Evolutionary conservation across 2,113 vertebrate species (phyloP), one percentile per base, ranked within the genome.

Genomic region (Sinocyclocheilus grahami): DNA sequence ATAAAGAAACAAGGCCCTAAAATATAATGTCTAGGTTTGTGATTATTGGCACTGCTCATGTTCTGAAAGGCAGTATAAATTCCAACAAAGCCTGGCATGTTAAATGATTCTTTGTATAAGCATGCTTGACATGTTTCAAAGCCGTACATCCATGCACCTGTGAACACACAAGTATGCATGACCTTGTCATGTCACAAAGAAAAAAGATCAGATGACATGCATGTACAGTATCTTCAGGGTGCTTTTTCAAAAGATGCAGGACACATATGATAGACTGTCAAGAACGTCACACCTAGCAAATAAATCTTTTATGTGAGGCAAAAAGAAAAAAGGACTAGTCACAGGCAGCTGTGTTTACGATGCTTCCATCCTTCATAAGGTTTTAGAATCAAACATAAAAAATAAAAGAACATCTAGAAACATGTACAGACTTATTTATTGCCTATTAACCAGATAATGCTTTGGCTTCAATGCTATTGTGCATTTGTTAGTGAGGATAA

Each of bases 21-120:
- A 85, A 67, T 8, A 51, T 71, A 79, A 79, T 71, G 42, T 48
- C n/a, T 39, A 65, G 20, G 33, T 53, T 58, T 78, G 42, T 53
- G 24, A 85, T 63, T 78, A 53, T 60, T 22, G 14, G 63, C 51
- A 13, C 14, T 24, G 7, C 13, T 6, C 20, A 37, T 33, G 46
- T 53, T 71, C 63, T 69, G 42, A 39, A 82, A 67, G 46, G 62
- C 46, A 42, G 30, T 58, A n/a, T 71, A 53, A 48, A 12, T 48
- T 3, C 46, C 46, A 48, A 12, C 46, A 48, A 12, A 72, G 42
- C 72, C 12, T 75, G 42, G 22, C 72, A 75, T 75, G 37, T 75
- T 78, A 14, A 20, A 48, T 16, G 27, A 78, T 27, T 78, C 39
- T 18, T 51, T 39, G 62, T 3, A 37, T 42, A 58, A 48, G 42